phyloP scores from a whole-genome alignment of 2,113 vertebrate genomes.

The Spheniscus mendiculus region DNA sequence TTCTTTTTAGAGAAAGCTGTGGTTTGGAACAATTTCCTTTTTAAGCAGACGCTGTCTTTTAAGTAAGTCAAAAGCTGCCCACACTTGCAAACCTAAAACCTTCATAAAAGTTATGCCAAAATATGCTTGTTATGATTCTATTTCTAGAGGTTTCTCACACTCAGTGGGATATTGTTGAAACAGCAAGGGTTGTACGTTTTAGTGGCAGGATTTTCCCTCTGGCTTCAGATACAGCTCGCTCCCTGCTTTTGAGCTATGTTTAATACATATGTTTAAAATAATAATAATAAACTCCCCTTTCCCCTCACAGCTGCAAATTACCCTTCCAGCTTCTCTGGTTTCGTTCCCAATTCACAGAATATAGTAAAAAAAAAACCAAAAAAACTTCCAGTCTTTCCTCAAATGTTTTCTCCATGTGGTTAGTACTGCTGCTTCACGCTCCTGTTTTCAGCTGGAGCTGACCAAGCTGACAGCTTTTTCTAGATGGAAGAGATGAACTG shows the following conservation, averaged over 20 bases:
- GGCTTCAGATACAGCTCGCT: not conserved
- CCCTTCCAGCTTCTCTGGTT: conserved; percentile 48
- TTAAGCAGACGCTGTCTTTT: not conserved
- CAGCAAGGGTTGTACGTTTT: conserved; percentile 18
- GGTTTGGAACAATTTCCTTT: not conserved
- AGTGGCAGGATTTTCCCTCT: conserved; percentile 33
- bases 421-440: not conserved
- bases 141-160: conserved; percentile 33
- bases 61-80: conserved; percentile 3
- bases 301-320: conserved; percentile 44
- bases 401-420: not conserved
- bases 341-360: conserved; percentile 6
- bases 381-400: not conserved
- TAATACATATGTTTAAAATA: conserved; percentile 52
- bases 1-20: not conserved
- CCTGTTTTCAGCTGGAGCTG: not conserved
- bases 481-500: not conserved
- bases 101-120: not conserved
- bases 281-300: conserved; percentile 21
- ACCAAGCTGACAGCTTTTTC: not conserved
- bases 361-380: not conserved
- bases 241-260: conserved; percentile 10
- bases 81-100: not conserved
- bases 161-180: conserved; percentile 31
- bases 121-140: not conserved